phyloP scores from a whole-genome alignment of 2,113 vertebrate species.

The Gallinago paraguaiae region DNA sequence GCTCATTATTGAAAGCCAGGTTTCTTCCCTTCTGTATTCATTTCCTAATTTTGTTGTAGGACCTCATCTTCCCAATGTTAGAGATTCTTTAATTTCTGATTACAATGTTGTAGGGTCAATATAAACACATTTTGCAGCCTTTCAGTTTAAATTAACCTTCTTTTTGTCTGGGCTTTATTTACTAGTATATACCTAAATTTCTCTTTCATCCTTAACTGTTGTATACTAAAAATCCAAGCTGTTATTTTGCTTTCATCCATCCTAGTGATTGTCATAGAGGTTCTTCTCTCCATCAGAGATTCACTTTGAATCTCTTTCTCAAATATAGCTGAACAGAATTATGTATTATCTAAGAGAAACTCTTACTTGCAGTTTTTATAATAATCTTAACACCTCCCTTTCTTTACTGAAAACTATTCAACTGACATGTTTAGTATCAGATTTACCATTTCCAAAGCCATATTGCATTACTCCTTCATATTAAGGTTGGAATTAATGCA shows the following conservation, averaged over 20 bases:
- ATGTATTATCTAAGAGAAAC: not conserved
- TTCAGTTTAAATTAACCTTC: not conserved
- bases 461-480: not conserved
- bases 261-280: not conserved
- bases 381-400: not conserved
- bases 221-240: not conserved
- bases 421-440: not conserved
- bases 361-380: not conserved
- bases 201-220: not conserved
- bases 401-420: not conserved
- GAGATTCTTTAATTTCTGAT: not conserved
- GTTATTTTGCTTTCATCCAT: not conserved
- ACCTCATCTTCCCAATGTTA: not conserved
- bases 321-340: not conserved
- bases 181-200: not conserved
- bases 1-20: not conserved
- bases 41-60: not conserved
- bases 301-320: not conserved
- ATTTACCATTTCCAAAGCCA: not conserved
- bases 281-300: not conserved
- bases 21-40: not conserved
- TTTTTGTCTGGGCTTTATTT: not conserved
- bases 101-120: not conserved
- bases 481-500: not conserved
- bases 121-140: not conserved